Base-by-base conservation (phyloP, 2,797 vertebrate species). In the Sebastes hopkinsi region DNA sequence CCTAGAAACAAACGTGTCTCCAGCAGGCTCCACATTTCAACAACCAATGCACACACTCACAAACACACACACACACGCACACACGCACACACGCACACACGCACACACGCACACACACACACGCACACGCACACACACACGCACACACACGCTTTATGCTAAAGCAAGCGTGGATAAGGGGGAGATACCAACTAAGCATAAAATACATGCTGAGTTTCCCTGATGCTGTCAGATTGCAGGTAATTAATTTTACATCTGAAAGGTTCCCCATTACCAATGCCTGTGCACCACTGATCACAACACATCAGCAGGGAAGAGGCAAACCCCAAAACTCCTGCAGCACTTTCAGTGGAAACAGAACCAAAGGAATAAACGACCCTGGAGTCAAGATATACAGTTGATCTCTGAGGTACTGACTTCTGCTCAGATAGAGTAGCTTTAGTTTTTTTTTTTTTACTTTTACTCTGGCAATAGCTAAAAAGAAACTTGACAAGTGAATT, bases 171-270 rank as follows among this genome's bases (percentile, higher is more conserved):
- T 59, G 74, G 84, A 79, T 82, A 87, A 78, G 58, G 70, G 78
- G 61, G 84, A 79, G 58, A 54, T 86, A 88, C 78, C 82, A 87
- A 82, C 84, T 87, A 88, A 87, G 87, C 92, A 92, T 84, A 90
- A 92, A 90, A 90, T 89, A 89, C 87, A 88, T 87, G 84, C 90
- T 87, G 87, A 89, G 84, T 90, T 88, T 87, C 75, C 77, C 77
- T 79, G 75, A 91, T 91, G 87, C 84, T 85, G 80, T 89, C 83
- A 85, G 86, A 90, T 89, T 83, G 84, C 81, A 90, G 87, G 86
- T 92, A 92, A 92, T 93, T 90, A 87, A 88, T 92, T 93, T 93
- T 86, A 93, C 87, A 92, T 93, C 84, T 92, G 88, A 93, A 90
- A 89, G 87, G 80, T 91, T 89, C 85, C 80, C 86, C 71, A 84